Conservation (phyloP, 2,113 vertebrate species). For the Nothocercus nigrocapillus region DNA sequence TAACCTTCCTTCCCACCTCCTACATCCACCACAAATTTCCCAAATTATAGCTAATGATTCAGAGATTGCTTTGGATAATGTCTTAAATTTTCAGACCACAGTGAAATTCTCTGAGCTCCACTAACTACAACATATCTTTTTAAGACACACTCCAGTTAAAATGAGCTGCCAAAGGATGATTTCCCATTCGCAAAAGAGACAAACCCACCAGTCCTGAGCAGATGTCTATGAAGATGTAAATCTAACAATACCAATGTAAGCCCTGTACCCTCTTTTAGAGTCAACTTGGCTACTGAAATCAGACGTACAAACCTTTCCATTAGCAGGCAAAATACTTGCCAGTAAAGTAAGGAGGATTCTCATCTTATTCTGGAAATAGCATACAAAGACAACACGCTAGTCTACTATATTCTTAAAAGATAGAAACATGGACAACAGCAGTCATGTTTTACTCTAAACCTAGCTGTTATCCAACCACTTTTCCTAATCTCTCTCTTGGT, state of each 20-base stretch:
- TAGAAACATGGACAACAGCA: neutral
- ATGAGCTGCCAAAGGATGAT: neutral
- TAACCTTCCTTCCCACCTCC: neutral
- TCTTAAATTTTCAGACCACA: neutral
- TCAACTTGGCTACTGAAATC: neutral
- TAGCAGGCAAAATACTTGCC: neutral
- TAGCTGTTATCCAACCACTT: neutral
- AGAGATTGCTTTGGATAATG: neutral
- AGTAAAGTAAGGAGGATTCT: neutral
- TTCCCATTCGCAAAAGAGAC: neutral
- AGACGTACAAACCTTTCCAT: neutral
- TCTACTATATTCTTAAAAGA: neutral
- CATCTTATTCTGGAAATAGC: neutral
- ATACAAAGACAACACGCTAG: neutral
- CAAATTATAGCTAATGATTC: neutral
- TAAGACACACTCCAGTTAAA: neutral
- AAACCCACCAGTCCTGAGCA: neutral
- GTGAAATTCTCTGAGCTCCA: neutral
- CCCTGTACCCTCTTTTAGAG: neutral
- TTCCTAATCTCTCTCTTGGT: neutral
- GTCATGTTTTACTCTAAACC: neutral
- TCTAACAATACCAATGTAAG: neutral
- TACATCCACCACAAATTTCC: neutral
- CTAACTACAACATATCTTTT: neutral
- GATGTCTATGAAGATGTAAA: neutral